Base-by-base conservation (phyloP, 92 coral and sea anemone species). In the Micromussa lordhowensis region DNA sequence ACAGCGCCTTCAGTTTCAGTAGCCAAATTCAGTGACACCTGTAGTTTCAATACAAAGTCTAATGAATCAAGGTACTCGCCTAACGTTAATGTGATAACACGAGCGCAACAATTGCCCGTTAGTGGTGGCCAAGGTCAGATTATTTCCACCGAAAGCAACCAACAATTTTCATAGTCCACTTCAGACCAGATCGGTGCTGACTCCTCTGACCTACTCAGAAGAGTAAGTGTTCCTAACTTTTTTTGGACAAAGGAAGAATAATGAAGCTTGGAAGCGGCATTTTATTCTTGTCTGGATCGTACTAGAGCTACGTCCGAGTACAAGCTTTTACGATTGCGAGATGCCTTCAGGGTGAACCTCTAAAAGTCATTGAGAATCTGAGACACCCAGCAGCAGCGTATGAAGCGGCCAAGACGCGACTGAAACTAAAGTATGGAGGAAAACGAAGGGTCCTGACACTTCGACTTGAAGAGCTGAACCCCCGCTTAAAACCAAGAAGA, bases 221-320 rank as follows among this genome's bases (percentile, higher is more conserved):
- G 88, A 78, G 92, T 84, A 6, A 83, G 78, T 63, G n/a, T 82
- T 30, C 79, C 92, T 38, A 89, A 75, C 64, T 89, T 83, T n/a
- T 63, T 77, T 78, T 21, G 88, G 92, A 26, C 49, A 89, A 29
- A 83, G 83, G 75, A 84, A 89, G 74, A 84, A 84, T 26, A 83
- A 84, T 89, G 75, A 91, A 79, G 57, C 89, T 85, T 64, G 90
- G 94, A 94, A 75, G 82, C 82, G 57, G 83, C 83, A 0, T 79
- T 79, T 26, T 51, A 79, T 29, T 58, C 72, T 16, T 59, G 83
- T 14, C 54, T 58, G 8, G 72, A 79, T n/a, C 63, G 24, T 9
- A 66, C 68, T 0, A 79, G 30, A 61, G 83, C 83, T 2, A 18
- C 91, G 14, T 85, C 94, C 2, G 94, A 93, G 82, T 93, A 91